Evolutionary conservation across 1,140 invertebrate genomes (phyloP), one percentile per base, ranked within the genome.

Genomic region (Coboldia fuscipes): DNA sequence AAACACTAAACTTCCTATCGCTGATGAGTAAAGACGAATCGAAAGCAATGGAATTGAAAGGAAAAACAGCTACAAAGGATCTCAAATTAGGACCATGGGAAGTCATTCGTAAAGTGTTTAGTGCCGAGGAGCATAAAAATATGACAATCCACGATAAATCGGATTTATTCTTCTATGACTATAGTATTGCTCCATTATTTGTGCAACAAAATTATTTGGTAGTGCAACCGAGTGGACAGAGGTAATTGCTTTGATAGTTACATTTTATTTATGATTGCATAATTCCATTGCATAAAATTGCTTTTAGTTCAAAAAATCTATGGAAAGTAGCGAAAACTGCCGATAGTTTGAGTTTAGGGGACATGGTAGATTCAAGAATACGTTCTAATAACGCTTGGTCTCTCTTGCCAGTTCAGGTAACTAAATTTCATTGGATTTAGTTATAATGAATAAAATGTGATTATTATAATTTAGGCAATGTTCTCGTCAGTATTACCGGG

Each of bases 201-300:
- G 85, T 98, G 0, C 89, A 97, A 50, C 93, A 99, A 54, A 98
- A 98, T 61, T 99, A 98, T 62, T 60, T 85, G 1, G 65, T 63
- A 33, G 78, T 79, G 0, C 46, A 54, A 12, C 81, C 83, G 0
- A 57, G 67, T 31, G 68, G 62, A 34, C 66, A 72, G 20, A 69
- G 66, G 75, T 79, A 57, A 56, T 58, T 56, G 24, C 19, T 28
- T 13, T 33, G 37, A 40, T 35, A 41, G 37, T 41, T 27, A 38
- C 8, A 16, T 26, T 26, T 37, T 31, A 37, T 2, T 27, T 7
- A 13, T 12, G n/a, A 35, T 10, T 4, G n/a, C n/a, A 5, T 31
- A 30, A 4, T 30, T 18, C 27, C 7, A 14, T 6, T 9, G 13
- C 9, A 9, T 8, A 13, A 6, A 27, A 14, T 29, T 8, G 15